Conservation (phyloP, 2,113 vertebrate species). For the Tangachromis dhanisi region DNA sequence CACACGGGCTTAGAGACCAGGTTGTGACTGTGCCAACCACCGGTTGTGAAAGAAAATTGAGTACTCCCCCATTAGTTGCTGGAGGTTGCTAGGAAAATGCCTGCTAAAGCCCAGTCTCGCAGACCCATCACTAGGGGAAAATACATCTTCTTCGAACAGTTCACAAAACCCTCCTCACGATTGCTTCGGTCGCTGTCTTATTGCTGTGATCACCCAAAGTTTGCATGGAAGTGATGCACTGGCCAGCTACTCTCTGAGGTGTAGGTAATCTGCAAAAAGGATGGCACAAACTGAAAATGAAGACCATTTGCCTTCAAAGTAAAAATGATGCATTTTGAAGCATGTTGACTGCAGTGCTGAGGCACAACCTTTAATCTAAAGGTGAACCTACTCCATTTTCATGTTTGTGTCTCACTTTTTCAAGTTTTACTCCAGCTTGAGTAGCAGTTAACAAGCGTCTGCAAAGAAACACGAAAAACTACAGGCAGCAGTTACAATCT, state of each 20-base stretch:
- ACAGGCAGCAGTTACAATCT: background rate
- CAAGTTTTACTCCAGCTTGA: background rate
- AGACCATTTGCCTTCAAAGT: background rate
- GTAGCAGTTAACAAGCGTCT: rapidly evolving
- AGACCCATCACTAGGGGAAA: background rate
- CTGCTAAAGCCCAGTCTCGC: background rate
- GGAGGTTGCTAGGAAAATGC: background rate
- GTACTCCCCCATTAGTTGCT: background rate
- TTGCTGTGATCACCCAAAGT: background rate
- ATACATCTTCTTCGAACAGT: background rate
- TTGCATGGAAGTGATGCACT: background rate
- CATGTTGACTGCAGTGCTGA: background rate
- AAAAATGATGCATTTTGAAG: background rate
- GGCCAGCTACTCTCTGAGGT: background rate
- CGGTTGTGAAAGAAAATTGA: background rate
- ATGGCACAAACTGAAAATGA: background rate
- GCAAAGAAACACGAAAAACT: background rate
- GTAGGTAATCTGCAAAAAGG: background rate
- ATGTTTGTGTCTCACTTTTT: background rate
- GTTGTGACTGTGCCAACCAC: background rate
- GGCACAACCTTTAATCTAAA: background rate
- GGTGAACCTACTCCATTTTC: background rate
- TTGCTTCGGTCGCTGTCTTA: background rate
- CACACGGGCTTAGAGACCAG: background rate
- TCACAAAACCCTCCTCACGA: background rate